A percentile compares a stretch with the other conserved stretches of the same genome.
Evolutionary conservation across 2,888 invertebrate species (phyloP).

Genomic region (Cheilosia variabilis): DNA sequence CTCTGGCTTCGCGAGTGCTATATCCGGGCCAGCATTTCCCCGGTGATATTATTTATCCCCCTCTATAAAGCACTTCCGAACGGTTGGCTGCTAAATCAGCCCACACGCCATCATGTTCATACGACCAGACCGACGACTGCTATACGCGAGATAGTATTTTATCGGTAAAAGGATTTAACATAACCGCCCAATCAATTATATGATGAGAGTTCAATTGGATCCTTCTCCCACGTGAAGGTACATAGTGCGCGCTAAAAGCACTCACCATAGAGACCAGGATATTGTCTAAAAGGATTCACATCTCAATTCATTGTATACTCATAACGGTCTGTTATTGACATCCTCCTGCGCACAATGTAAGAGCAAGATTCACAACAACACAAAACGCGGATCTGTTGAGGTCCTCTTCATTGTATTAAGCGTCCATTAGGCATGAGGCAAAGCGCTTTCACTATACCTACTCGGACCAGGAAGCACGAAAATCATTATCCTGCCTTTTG

Average conservation of each 20-base stretch:
- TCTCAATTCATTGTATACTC: neutral
- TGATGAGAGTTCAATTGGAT: constrained; percentile 16
- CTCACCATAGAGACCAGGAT: constrained; percentile 2
- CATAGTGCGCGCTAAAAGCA: neutral
- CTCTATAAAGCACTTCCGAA: neutral
- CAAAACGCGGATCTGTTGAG: neutral
- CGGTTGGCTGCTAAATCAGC: neutral
- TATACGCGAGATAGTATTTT: neutral
- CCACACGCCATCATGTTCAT: neutral
- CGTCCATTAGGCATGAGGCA: constrained; percentile 30
- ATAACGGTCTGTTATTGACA: constrained; percentile 25
- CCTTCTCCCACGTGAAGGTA: neutral
- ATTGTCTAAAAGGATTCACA: constrained; percentile 8
- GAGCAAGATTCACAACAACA: constrained; percentile 3
- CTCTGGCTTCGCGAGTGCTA: neutral
- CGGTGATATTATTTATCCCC: neutral
- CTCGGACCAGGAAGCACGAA: constrained; percentile 6
- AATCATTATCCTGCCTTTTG: constrained; percentile 31
- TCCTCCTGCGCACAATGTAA: neutral
- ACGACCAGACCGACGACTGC: neutral
- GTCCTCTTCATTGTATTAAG: constrained; percentile 6
- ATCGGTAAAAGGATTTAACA: constrained; percentile 4
- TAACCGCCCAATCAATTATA: constrained; percentile 27
- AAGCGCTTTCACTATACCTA: neutral
- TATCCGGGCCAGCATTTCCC: neutral